Base-by-base conservation (phyloP, 2,888 invertebrate species). In the Leptinotarsa juncta region DNA sequence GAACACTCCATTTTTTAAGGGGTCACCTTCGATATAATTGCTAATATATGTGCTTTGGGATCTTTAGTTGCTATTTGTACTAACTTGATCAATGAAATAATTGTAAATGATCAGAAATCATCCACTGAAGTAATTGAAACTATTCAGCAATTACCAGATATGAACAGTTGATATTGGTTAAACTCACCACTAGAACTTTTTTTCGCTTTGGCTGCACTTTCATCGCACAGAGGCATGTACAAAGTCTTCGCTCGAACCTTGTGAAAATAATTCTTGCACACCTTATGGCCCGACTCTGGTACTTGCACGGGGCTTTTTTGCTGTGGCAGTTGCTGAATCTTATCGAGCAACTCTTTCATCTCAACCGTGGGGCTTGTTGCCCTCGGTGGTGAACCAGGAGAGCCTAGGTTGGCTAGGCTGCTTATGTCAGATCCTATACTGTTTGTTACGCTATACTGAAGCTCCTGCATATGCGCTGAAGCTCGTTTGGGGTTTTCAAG, bases 301-400 rank as follows among this genome's bases (percentile, higher is more conserved):
- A 88, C 92, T 86, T 82, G 88, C 32, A 83, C 74, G 32, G 86
- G 87, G 77, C 85, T 86, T 71, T 85, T 87, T 71, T 81, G 90
- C 85, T 89, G 92, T 80, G 89, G 93, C 86, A 89, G 90, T 85
- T 94, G 92, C 80, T 93, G 92, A 75, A 95, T 93, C 87, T 93
- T 93, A 82, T 93, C 92, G 72, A 94, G 90, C 42, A 95, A 90
- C 81, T 95, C 94, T 69, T 92, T 90, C 78, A 94, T 92, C 84
- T 93, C 93, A 79, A 92, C 90, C 15, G 94, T 95, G 5, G 95
- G 95, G 84, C 94, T 95, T n/a, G 95, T 95, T 3, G 95, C 94
- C 81, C 93, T 91, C 0, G 95, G 95, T 0, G 95, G 95, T 0
- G 95, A 95, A 80, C 91, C 91, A 48, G 92, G 92, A 10, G 93